Evolutionary conservation across 1,140 invertebrate genomes (phyloP), one percentile per base, ranked within the genome.

Genomic region (Camponotus floridanus): DNA sequence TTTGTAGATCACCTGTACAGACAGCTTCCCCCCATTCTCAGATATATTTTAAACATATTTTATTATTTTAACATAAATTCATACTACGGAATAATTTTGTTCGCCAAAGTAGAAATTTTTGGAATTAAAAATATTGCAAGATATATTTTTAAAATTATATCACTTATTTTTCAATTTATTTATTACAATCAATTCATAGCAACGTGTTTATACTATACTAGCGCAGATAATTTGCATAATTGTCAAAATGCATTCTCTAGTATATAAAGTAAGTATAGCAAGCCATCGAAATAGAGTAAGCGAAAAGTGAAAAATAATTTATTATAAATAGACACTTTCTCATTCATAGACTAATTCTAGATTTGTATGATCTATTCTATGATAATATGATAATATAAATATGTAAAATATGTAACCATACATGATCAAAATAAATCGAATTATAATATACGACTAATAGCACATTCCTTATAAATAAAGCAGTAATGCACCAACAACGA

Each of bases 381-480:
- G 26, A 0, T 64, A 61, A 0, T 64, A 61, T 76, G 21, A 76
- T 39, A 62, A 76, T 45, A 13, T 65, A 64, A 64, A 64, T 45
- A 48, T 48, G n/a, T 45, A 33, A 48, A 65, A 45, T 4, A 39
- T 26, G 13, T n/a, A 65, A 33, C 31, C 64, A 78, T 26, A 26
- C 26, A 15, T 48, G 45, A 78, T 33, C 42, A 42, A 4, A 26
- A 48, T 45, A 39, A 78, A 33, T 48, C 39, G 61, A 65, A 39
- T 64, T 78, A 64, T n/a, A 26, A 26, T 26, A 62, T 31, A 45
- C 9, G 26, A 45, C 59, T 65, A 65, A 78, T 65, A 78, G 59
- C 31, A 6, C 61, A 48, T 78, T 78, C 61, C 61, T 78, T 33
- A 78, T 78, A 39, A 78, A 78, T 78, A 42, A 78, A 78, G 45